Percentiles rank a stretch among this genome's conserved stretches.
phyloP scores from a whole-genome alignment of 2,113 vertebrate species.

The Sebastes fasciatus region DNA sequence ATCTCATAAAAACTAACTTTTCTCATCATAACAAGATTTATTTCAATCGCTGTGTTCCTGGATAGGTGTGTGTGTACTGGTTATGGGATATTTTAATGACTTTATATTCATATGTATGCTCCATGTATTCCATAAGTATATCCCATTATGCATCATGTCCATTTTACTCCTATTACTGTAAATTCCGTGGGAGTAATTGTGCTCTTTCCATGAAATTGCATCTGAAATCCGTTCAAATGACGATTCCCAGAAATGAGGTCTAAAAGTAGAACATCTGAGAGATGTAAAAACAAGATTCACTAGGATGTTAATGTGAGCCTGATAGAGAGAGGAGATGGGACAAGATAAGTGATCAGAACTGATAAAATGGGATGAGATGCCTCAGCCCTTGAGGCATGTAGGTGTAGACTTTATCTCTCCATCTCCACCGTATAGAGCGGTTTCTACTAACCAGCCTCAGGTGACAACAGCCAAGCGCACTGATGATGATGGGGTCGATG shows the following conservation, averaged over 20 bases:
- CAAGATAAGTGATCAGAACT: constrained; percentile 69
- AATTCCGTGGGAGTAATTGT: constrained; percentile 22
- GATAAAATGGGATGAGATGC: constrained; percentile 71
- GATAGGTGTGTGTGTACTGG: background rate
- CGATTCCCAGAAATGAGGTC: constrained; percentile 48
- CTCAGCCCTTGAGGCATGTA: constrained; percentile 61
- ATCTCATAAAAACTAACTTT: background rate
- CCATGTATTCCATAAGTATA: background rate
- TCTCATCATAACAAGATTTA: background rate
- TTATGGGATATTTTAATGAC: background rate
- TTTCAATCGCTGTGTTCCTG: background rate
- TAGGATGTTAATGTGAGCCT: constrained; percentile 55
- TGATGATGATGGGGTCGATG: constrained; percentile 29
- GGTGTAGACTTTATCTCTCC: constrained; percentile 60
- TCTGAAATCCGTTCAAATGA: constrained; percentile 50
- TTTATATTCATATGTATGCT: constrained; percentile 12
- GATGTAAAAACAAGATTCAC: constrained; percentile 49
- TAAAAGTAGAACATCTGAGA: constrained; percentile 51
- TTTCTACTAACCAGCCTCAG: constrained; percentile 59
- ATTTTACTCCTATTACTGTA: constrained; percentile 35
- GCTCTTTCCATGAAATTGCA: constrained; percentile 52
- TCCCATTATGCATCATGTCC: constrained; percentile 9
- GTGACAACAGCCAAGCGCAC: constrained; percentile 43
- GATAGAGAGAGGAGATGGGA: constrained; percentile 44
- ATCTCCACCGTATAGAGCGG: constrained; percentile 38